These are phyloP conservation scores for Drosophila sucinea DNA, from an alignment of 1,140 invertebrate genomes.

Conservation along the genomic window DNA sequence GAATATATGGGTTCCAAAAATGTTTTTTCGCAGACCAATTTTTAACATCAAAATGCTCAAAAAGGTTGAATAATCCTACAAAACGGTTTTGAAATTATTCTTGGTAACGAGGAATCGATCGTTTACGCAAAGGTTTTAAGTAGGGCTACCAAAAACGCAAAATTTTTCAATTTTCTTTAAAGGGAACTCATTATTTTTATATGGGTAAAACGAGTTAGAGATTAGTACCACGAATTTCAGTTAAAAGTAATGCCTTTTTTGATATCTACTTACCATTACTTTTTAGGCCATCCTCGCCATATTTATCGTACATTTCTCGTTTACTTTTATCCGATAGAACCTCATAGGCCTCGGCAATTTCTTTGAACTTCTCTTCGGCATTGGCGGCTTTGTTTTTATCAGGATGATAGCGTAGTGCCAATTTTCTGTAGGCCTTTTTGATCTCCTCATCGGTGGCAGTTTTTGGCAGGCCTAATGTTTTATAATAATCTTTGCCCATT, in stretches of 20 bases:
- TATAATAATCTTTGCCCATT: slow-evolving; percentile 99
- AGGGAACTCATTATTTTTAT: too few relatives aligned
- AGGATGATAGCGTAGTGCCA: slow-evolving; percentile 99
- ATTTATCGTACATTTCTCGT: slow-evolving; percentile 96
- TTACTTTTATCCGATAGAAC: slow-evolving; percentile 98
- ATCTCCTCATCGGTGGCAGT: slow-evolving; percentile 97
- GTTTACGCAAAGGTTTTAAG: too few relatives aligned
- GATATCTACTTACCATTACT: slow-evolving; percentile 83
- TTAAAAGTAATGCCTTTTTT: not conserved
- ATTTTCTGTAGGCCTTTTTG: slow-evolving; percentile 98
- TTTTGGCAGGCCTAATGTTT: slow-evolving; percentile 94
- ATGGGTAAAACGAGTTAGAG: too few relatives aligned
- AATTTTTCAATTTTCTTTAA: too few relatives aligned
- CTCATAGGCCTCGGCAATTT: slow-evolving; percentile 99
- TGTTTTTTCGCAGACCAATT: too few relatives aligned
- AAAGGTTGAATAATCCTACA: too few relatives aligned
- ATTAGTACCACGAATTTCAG: too few relatives aligned
- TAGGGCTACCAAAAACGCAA: too few relatives aligned
- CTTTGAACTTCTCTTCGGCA: slow-evolving; percentile 99
- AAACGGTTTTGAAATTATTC: too few relatives aligned
- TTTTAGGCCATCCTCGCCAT: slow-evolving; percentile 98
- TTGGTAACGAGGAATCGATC: too few relatives aligned
- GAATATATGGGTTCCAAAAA: too few relatives aligned
- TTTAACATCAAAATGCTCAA: too few relatives aligned
- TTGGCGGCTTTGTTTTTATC: slow-evolving; percentile 98